phyloP scores from a whole-genome alignment of 2,888 invertebrate species.

The Emmelina monodactyla region DNA sequence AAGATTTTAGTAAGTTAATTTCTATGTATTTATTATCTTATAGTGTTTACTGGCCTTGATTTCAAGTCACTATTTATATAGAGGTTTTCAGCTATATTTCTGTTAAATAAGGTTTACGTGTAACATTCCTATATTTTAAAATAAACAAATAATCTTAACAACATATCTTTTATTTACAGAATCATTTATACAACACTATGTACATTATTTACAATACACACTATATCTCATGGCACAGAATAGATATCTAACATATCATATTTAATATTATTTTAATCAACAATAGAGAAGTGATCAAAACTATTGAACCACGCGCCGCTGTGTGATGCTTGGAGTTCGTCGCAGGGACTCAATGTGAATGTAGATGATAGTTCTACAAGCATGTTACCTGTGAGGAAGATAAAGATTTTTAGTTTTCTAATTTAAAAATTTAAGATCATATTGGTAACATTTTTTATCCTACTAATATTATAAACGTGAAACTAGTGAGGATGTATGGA shows the following conservation, averaged over 20 bases:
- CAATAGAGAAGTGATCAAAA: slow-evolving; percentile 34
- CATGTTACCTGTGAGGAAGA: slow-evolving; percentile 41
- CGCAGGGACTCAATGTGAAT: slow-evolving; percentile 34
- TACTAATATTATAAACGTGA: no score
- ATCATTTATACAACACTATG: neutral
- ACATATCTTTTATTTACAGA: neutral
- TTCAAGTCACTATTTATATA: no score
- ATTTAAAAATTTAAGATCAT: neutral
- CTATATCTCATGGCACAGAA: neutral
- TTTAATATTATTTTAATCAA: slow-evolving; percentile 37
- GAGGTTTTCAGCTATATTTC: no score
- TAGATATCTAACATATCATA: no score
- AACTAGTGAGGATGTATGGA: no score
- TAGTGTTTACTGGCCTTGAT: no score
- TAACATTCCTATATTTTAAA: neutral
- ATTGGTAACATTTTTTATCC: no score
- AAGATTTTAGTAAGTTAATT: slow-evolving; percentile 2
- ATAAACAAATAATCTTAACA: neutral
- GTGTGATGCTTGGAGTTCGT: slow-evolving; percentile 32
- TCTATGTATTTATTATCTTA: neutral
- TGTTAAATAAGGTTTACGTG: no score
- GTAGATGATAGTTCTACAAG: slow-evolving; percentile 33
- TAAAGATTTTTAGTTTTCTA: no score
- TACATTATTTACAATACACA: neutral
- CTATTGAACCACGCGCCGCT: slow-evolving; percentile 37